phyloP scores from a whole-genome alignment of 2,888 invertebrate genomes.

The Germaria angustata region DNA sequence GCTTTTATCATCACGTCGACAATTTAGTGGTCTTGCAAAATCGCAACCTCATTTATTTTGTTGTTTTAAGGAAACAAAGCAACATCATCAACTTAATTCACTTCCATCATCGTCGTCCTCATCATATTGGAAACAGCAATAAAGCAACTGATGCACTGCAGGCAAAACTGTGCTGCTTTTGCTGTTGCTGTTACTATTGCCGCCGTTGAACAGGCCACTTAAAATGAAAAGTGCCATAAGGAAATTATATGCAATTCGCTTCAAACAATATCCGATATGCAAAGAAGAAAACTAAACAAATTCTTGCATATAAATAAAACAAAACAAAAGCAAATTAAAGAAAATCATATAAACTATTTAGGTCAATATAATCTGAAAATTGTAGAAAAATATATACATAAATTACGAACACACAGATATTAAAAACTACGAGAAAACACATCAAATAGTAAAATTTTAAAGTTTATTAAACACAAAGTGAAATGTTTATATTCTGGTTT shows the following conservation, averaged over 20 bases:
- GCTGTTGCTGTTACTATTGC: not conserved
- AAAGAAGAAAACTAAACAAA: conserved; percentile 10
- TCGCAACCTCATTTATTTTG: not conserved
- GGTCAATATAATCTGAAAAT: conserved; percentile 46
- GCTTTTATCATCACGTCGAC: conserved; percentile 22
- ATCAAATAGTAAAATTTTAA: not conserved
- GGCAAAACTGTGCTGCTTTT: conserved; percentile 7
- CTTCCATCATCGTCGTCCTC: not conserved
- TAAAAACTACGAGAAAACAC: not conserved
- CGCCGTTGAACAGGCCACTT: conserved; percentile 20
- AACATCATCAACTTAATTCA: not conserved
- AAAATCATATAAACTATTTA: conserved; percentile 37
- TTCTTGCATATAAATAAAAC: not conserved
- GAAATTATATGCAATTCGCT: conserved; percentile 38
- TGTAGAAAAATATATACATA: too few species aligned
- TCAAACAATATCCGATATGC: conserved; percentile 44
- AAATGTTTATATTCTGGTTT: not conserved
- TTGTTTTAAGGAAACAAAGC: not conserved
- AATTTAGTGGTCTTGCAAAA: conserved; percentile 41
- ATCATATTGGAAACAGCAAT: not conserved
- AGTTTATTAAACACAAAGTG: not conserved
- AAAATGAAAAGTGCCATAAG: conserved; percentile 42
- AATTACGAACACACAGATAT: too few species aligned
- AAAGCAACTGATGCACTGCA: not conserved
- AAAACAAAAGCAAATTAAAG: conserved; percentile 6